phyloP scores from a whole-genome alignment of 2,888 invertebrate species.

The Brachyopa scutellaris region DNA sequence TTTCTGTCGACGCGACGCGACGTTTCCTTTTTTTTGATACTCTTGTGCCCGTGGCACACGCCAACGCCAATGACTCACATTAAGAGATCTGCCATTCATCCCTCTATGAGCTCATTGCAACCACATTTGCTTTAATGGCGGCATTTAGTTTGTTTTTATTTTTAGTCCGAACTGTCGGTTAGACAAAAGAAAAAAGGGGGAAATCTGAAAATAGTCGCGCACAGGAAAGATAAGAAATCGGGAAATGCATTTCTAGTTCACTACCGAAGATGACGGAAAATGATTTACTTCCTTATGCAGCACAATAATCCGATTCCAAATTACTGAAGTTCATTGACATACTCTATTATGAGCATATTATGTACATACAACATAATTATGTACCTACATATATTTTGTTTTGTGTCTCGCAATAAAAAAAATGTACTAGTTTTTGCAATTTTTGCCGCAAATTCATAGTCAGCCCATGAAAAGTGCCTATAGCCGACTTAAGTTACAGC shows the following conservation, averaged over 20 bases:
- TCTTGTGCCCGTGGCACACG: constrained; percentile 14
- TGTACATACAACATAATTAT: no score
- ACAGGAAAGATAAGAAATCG: constrained; percentile 30
- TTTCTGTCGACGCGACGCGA: background rate
- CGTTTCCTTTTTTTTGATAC: no score
- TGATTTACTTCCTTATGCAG: constrained; percentile 19
- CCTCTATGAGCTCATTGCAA: background rate
- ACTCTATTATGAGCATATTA: constrained; percentile 4
- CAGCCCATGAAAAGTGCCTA: no score
- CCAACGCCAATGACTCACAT: constrained; percentile 12
- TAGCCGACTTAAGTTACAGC: no score
- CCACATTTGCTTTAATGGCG: background rate
- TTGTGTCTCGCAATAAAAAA: no score
- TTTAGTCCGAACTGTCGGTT: constrained; percentile 35
- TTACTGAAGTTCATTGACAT: constrained; percentile 39
- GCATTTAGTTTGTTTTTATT: constrained; percentile 27
- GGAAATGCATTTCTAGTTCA: constrained; percentile 47
- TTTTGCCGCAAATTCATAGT: no score
- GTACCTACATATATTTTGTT: no score
- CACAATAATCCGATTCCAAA: background rate
- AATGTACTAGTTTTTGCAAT: no score
- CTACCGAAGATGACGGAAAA: constrained; percentile 15
- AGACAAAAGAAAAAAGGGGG: constrained; percentile 45
- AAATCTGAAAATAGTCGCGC: constrained; percentile 46
- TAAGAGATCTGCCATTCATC: constrained; percentile 1